Base-by-base conservation (phyloP, 2,113 vertebrate genomes). In the Xenopus borealis region DNA sequence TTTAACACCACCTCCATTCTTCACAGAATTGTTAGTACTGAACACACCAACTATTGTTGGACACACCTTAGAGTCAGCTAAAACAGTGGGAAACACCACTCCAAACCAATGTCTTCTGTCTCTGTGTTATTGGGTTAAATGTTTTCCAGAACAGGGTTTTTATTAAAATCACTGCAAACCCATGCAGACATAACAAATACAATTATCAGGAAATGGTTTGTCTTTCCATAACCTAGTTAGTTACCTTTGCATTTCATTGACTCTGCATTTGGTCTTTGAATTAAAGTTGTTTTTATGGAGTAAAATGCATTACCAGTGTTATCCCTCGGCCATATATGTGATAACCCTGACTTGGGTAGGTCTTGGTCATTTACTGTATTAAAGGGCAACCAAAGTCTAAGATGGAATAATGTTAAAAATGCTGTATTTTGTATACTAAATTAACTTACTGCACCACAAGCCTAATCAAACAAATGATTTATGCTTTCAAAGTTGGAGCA, bases 31-130 rank as follows among this genome's bases (percentile, higher is more conserved):
- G 84, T 77, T 82, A 82, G 72, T 78, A 78, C 46, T 72, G 75
- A 0, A 61, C 14, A n/a, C 7, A 9, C 17, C 82, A 79, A 65
- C 9, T 55, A 4, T 12, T 9, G 14, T 12, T 50, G 11, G 14
- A 55, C 75, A 72, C 90, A 88, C 87, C 83, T 91, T 87, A 86
- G 33, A 63, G 75, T 82, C 84, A 81, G 79, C 79, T 81, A 81
- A 84, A 79, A 78, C 83, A 65, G 71, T 79, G 80, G 79, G 0
- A 71, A 80, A 86, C 77, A 79, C 19, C 83, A 84, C 83, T 66
- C 78, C 83, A 83, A 78, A 79, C 1, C 53, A 55, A 55, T 27
- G 20, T 20, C 10, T 79, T 5, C 70, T 75, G 61, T 9, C 30
- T 62, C 5, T 0, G 44, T 53, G n/a, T 62, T 16, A 20, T 4